Evolutionary conservation across 2,797 vertebrate species (phyloP), one percentile per base, ranked within the genome.

Genomic region (Zalophus californianus): DNA sequence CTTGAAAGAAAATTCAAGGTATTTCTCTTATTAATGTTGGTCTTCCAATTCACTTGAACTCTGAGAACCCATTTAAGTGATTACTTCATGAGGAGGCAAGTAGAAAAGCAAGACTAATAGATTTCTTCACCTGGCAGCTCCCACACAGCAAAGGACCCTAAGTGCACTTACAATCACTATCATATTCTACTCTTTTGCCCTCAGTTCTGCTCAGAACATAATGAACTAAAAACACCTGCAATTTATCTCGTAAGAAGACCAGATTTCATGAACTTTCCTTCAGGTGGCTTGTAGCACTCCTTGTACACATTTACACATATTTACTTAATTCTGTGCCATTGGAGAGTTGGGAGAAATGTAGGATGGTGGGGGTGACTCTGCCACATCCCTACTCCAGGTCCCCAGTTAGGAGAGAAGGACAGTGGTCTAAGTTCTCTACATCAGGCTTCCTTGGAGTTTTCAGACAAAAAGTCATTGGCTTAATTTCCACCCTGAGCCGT

Each of bases 41-140:
- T 94, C 90, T 97, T 91, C 70, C 75, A 93, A 96, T 97, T 95
- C 93, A 97, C 96, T 92, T 95, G 96, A 96, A 96, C 96, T 96
- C 93, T 25, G 86, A 95, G 88, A 97, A 96, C 88, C 92, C 94
- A 97, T 96, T 96, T 96, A 96, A 97, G 94, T 96, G 95, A 98
- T 97, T 96, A 94, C 97, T 95, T 97, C 95, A 32, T 32, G 91
- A 97, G 27, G 82, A 96, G 87, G 27, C 88, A 79, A 29, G 92
- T 68, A 66, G 96, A 82, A 96, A 97, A 86, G 80, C 82, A 90
- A 91, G 75, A 58, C 72, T 77, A 96, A 96, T 92, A 66, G 66
- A 93, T 97, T 95, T 96, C 73, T 95, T 93, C 84, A 27, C 84
- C 87, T 89, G 93, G 97, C 97, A 98, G 91, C 64, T 94, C 90